Conservation (phyloP, 2,113 vertebrate species). For the Maccullochella peelii region DNA sequence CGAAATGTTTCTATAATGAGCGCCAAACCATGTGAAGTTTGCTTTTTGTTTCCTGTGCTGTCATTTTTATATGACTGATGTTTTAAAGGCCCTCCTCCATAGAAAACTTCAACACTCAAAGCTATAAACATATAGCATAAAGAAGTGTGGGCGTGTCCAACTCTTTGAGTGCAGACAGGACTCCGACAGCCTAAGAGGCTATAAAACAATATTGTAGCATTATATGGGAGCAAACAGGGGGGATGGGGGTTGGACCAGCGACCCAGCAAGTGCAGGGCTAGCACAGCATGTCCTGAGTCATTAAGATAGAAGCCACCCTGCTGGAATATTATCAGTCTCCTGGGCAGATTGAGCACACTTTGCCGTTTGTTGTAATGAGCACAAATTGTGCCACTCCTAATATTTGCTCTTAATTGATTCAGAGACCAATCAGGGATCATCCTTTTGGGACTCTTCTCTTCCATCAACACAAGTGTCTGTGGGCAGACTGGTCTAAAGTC, state of each 20-base stretch:
- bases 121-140: background rate
- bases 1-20: background rate
- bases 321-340: constrained; percentile 41
- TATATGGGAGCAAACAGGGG: constrained; percentile 8
- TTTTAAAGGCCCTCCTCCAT: background rate
- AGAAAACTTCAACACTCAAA: background rate
- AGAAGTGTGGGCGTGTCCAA: constrained; percentile 20
- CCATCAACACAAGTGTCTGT: constrained; percentile 1
- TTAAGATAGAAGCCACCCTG: constrained; percentile 39
- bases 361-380: constrained; percentile 37
- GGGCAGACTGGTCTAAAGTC: constrained; percentile 14
- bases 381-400: constrained; percentile 14
- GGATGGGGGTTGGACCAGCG: background rate
- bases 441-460: constrained; percentile 22
- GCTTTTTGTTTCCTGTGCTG: background rate
- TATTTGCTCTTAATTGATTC: constrained; percentile 38
- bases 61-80: background rate
- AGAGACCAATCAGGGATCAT: constrained; percentile 42
- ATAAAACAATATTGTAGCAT: constrained; percentile 31
- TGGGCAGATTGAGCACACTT: constrained; percentile 35
- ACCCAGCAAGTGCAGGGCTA: constrained; percentile 33
- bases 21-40: background rate
- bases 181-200: background rate
- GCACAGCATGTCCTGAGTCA: constrained; percentile 45
- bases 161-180: background rate